These are phyloP conservation scores for Malurus leucopterus DNA, from an alignment of 2,797 vertebrate species.

Conservation along the genomic window DNA sequence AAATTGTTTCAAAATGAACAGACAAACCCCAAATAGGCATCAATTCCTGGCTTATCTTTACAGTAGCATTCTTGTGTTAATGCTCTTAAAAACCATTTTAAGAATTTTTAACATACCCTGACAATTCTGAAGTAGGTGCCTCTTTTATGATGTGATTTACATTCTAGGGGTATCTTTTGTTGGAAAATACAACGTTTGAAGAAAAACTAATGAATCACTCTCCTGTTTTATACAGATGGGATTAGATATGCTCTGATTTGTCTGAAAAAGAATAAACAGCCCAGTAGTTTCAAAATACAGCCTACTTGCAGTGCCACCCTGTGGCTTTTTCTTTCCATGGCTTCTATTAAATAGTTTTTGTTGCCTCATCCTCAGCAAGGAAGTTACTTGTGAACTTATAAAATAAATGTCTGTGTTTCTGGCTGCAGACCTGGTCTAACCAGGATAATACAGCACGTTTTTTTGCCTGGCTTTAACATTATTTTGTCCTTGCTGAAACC, in stretches of 20 bases:
- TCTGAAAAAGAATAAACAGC: background rate
- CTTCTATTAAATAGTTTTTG: background rate
- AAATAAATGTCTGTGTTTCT: background rate
- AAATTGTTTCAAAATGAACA: background rate
- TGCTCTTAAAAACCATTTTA: background rate
- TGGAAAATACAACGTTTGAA: background rate
- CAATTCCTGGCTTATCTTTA: background rate
- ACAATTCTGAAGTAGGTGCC: background rate
- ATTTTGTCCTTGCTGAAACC: background rate
- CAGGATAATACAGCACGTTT: background rate
- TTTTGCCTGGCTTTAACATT: background rate
- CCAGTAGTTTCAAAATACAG: background rate
- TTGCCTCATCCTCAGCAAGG: fast-evolving
- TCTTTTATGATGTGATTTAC: background rate
- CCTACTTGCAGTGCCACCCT: slow-evolving; percentile 50
- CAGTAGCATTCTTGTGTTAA: background rate
- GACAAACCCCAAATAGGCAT: background rate
- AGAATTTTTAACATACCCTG: background rate
- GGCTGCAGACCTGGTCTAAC: background rate
- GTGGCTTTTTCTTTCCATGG: slow-evolving; percentile 9
- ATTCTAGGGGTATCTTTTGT: background rate
- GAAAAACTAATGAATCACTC: background rate
- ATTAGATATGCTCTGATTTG: slow-evolving; percentile 16
- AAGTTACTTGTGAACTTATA: background rate
- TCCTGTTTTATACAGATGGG: background rate